phyloP scores from a whole-genome alignment of 2,888 invertebrate species.

The Parnassius orleans region DNA sequence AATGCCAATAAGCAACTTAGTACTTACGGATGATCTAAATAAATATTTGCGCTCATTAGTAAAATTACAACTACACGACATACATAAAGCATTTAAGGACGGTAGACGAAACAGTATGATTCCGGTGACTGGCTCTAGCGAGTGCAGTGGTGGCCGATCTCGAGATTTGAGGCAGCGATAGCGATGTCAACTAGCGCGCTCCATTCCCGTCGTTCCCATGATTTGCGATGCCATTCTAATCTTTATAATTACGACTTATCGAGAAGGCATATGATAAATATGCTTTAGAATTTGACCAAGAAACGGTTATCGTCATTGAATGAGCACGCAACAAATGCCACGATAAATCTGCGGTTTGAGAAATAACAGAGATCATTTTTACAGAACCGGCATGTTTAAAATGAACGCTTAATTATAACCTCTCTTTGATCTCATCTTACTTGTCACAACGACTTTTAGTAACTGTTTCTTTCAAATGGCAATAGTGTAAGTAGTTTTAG shows the following conservation, averaged over 20 bases:
- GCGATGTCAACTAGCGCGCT: constrained; percentile 70
- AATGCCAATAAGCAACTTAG: too few relatives aligned
- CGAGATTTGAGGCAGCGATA: constrained; percentile 70
- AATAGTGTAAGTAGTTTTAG: constrained; percentile 1
- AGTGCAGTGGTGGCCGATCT: constrained; percentile 12
- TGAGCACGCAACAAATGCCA: constrained; percentile 44
- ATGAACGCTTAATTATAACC: constrained; percentile 64
- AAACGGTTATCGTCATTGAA: constrained; percentile 56
- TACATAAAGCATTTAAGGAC: constrained; percentile 61
- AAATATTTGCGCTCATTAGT: constrained; percentile 10
- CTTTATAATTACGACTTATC: constrained; percentile 76
- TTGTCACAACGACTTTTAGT: constrained; percentile 53
- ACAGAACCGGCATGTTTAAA: constrained; percentile 65
- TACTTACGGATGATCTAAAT: too few relatives aligned
- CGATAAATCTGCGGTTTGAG: constrained; percentile 57
- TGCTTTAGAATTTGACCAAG: constrained; percentile 46
- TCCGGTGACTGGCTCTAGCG: constrained; percentile 38
- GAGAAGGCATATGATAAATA: constrained; percentile 71
- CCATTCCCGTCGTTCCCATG: constrained; percentile 75
- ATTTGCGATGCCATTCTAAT: constrained; percentile 77
- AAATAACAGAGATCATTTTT: constrained; percentile 76
- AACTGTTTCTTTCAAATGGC: constrained; percentile 30
- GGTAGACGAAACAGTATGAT: constrained; percentile 68
- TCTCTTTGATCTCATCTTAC: constrained; percentile 70
- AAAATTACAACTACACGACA: constrained; percentile 55